A percentile compares a stretch with the other conserved stretches of the same genome.
Conservation (phyloP, 2,113 vertebrate species). For the Opisthocomus hoazin region DNA sequence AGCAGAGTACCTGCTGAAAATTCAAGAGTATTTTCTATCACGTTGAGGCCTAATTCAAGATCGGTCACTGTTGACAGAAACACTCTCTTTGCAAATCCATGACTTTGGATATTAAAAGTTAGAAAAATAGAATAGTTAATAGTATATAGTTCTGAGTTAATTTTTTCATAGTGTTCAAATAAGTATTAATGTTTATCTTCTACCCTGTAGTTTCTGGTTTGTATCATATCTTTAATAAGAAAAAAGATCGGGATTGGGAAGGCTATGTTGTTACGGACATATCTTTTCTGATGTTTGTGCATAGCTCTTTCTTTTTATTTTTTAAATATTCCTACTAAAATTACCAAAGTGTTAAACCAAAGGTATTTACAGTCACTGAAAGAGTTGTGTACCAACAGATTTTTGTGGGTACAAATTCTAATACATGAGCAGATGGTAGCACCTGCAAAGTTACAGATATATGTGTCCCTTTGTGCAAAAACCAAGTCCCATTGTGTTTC, state of each 20-base stretch:
- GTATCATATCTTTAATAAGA: not conserved
- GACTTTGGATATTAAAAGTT: not conserved
- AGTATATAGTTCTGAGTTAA: not conserved
- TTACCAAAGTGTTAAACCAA: not conserved
- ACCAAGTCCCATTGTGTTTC: not conserved
- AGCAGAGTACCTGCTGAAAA: not conserved
- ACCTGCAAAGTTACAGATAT: not conserved
- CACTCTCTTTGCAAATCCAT: not conserved
- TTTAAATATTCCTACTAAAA: not conserved
- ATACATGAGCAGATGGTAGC: not conserved
- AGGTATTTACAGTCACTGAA: not conserved
- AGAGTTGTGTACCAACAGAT: not conserved
- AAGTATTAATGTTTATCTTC: not conserved
- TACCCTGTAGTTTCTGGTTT: not conserved
- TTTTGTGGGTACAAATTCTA: not conserved
- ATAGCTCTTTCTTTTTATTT: not conserved
- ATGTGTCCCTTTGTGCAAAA: not conserved
- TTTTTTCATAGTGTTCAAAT: not conserved
- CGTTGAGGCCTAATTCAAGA: not conserved
- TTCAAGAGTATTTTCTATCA: not conserved
- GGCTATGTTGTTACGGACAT: fast-evolving
- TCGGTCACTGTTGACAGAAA: not conserved
- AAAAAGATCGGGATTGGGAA: not conserved
- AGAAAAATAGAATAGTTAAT: not conserved
- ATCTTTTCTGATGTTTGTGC: not conserved